Evolutionary conservation across 2,888 invertebrate species (phyloP).

Genomic region (Prostheceraeus crozeri): DNA sequence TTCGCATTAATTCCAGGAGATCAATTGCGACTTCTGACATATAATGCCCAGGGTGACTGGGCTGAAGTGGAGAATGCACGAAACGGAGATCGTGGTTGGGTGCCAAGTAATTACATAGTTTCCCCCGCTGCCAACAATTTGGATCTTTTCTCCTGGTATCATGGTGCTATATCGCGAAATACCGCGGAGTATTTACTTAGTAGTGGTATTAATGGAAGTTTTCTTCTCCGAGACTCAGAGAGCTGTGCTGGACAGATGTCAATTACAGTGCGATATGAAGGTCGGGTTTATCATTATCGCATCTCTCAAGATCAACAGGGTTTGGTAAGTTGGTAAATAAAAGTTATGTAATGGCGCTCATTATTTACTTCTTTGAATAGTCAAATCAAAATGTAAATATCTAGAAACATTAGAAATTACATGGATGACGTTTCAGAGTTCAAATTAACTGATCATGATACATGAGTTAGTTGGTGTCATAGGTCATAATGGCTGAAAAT

Average conservation of each 20-base stretch:
- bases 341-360: no score
- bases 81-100: conserved; percentile 22
- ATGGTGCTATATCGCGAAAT: conserved; percentile 88
- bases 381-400: no score
- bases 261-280: conserved; percentile 81
- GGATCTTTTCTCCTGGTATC: no score
- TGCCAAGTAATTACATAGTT: conserved; percentile 31
- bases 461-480: no score
- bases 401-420: no score
- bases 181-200: conserved; percentile 94
- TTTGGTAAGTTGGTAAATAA: conserved; percentile 31
- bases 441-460: no score
- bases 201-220: conserved; percentile 96
- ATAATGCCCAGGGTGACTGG: conserved; percentile 25
- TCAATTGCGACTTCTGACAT: conserved; percentile 18
- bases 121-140: no score
- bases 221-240: conserved; percentile 93
- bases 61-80: conserved; percentile 6
- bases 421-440: no score
- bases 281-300: conserved; percentile 92
- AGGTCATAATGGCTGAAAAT: no score
- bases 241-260: conserved; percentile 86
- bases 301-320: conserved; percentile 59
- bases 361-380: no score
- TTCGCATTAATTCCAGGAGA: no score